Base-by-base conservation (phyloP, 2,797 vertebrate species). In the Anolis apletophallus region DNA sequence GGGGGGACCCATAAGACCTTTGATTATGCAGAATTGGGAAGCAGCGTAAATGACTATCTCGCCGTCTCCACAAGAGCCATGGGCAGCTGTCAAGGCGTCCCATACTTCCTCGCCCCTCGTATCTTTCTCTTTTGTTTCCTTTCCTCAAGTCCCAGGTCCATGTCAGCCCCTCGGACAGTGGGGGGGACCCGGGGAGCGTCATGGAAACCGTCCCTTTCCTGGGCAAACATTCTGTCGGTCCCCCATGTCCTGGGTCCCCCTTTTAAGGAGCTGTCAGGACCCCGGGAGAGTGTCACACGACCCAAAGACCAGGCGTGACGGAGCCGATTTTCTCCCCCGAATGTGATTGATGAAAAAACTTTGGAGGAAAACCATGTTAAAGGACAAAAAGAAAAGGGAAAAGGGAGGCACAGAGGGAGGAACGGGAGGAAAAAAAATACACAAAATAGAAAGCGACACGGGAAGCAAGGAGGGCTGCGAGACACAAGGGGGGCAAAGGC, bases 261-360 rank as follows among this genome's bases (percentile, higher is more conserved):
- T 97, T 98, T 98, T 98, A 98, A 99, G 97, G 97, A 98, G 97
- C 98, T 99, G 99, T 99, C 98, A 99, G 96, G 93, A 95, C 95
- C 96, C 97, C 96, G 96, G 97, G 97, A 96, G 97, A 97, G 98
- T 98, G 97, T 98, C 98, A 97, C 98, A 98, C 96, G 97, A 98
- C 98, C 98, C 97, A 94, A 81, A 97, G 97, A 97, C 97, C 92
- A 94, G 97, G 97, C 98, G 97, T 98, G 98, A 99, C 98, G 98
- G 98, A 99, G 98, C 98, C 98, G 97, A 98, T 99, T 99, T 99
- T 99, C 98, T 99, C 98, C 97, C 97, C 97, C 96, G 97, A 97
- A 97, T 97, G 98, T 99, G 98, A 99, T 99, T 99, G 98, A 99
- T 99, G 98, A 98, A 99, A 99, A 98, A 98, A 98, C 98, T 98